phyloP scores from a whole-genome alignment of 1,140 invertebrate species.

The Tetragnatha versicolor region DNA sequence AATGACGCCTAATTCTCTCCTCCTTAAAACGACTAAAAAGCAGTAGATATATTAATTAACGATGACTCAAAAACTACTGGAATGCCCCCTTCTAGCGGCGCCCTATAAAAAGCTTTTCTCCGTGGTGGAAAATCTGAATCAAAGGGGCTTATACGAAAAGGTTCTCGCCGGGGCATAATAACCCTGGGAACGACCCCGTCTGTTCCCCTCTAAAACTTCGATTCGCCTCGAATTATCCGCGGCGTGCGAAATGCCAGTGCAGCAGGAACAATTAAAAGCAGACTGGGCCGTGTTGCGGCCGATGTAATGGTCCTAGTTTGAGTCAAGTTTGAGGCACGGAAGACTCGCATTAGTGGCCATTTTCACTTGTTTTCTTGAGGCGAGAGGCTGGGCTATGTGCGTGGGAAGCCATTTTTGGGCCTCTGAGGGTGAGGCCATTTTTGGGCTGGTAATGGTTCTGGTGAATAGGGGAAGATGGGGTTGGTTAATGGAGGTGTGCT shows the following conservation, averaged over 20 bases:
- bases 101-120: no score
- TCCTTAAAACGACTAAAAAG: no score
- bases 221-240: conserved; percentile 42
- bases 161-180: conserved; percentile 5
- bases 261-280: conserved; percentile 49
- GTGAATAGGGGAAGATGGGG: no score
- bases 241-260: no score
- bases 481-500: no score
- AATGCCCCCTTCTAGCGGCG: no score
- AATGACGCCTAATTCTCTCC: no score
- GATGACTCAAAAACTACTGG: no score
- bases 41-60: no score
- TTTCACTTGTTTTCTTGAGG: conserved; percentile 41
- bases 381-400: neutral
- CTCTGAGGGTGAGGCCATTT: no score
- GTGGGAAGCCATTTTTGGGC: neutral
- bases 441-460: no score
- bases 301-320: conserved; percentile 48
- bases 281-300: conserved; percentile 32
- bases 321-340: conserved; percentile 43
- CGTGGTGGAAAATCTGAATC: neutral
- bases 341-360: conserved; percentile 43
- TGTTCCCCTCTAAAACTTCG: conserved; percentile 20
- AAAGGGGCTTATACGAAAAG: conserved; percentile 9
- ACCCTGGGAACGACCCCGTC: conserved; percentile 25